Evolutionary conservation across 1,140 invertebrate species (phyloP), one percentile per base, ranked within the genome.

Genomic region (Drosophila bifasciata): DNA sequence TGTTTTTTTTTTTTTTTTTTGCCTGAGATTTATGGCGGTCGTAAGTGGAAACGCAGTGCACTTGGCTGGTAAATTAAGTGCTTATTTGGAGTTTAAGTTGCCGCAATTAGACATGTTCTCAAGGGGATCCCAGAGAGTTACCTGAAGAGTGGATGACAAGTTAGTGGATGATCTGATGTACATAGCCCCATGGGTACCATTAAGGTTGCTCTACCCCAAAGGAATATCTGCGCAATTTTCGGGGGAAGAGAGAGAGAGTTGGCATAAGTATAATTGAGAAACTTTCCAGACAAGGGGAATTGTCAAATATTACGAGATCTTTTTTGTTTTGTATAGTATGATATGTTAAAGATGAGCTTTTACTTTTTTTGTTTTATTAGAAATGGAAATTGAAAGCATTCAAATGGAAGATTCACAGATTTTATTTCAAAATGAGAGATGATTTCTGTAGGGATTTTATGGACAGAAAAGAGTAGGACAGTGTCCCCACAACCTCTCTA

Each of bases 21-120:
- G 55, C 56, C 60, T 58, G 61, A 50, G 71, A 75, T 76, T 76
- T 75, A 68, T 68, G 71, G 62, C 62, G 56, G 55, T 44, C 41
- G 71, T 67, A 75, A 79, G 77, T 79, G 76, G 78, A 78, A 79
- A 57, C 58, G 66, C 68, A 49, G 64, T 67, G 71, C 81, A 86
- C 74, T 86, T 86, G 77, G 56, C 81, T 86, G 81, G 77, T 88
- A 88, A 86, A 86, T 86, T 86, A 86, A 86, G 81, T 86, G 83
- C 81, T 86, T 81, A 86, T 86, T 86, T 86, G 50, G 74, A 86
- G 81, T 81, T 86, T 86, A 85, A 85, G 81, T 88, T 85, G 83
- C 51, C 55, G 78, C 81, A 85, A 85, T 85, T 85, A 85, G 78
- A 85, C 81, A 77, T 74, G 51, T 63, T 67, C 79, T 78, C 45